phyloP scores from a whole-genome alignment of 2,888 invertebrate species.

The Blera fallax region DNA sequence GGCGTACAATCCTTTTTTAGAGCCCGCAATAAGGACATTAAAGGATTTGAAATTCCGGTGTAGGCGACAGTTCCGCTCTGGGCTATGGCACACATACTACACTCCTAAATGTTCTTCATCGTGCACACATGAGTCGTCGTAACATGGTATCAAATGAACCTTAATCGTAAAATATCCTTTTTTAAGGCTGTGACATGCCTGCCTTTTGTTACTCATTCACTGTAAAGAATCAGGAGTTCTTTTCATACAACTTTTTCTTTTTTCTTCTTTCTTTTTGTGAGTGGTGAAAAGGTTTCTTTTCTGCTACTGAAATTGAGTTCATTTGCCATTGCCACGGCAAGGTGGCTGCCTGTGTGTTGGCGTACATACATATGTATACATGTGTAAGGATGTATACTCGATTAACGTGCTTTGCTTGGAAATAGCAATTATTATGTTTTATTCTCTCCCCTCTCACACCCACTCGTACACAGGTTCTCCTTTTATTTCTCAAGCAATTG shows the following conservation, averaged over 20 bases:
- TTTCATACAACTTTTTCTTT: slow-evolving; percentile 42
- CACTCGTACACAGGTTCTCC: not conserved
- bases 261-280: slow-evolving; percentile 3
- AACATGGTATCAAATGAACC: slow-evolving; percentile 61
- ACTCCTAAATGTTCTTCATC: not conserved
- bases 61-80: slow-evolving; percentile 38
- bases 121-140: slow-evolving; percentile 43
- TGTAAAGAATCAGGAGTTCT: slow-evolving; percentile 60
- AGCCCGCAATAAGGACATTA: slow-evolving; percentile 56
- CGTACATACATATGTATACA: no score
- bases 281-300: slow-evolving; percentile 48
- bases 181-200: slow-evolving; percentile 57
- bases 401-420: slow-evolving; percentile 28
- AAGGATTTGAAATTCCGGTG: slow-evolving; percentile 61
- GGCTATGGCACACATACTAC: slow-evolving; percentile 27
- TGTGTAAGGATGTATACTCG: slow-evolving; percentile 6
- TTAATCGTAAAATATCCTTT: slow-evolving; percentile 61
- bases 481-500: slow-evolving; percentile 8
- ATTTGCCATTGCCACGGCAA: slow-evolving; percentile 33
- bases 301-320: slow-evolving; percentile 37
- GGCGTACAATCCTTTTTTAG: slow-evolving; percentile 51
- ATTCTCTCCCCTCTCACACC: not conserved
- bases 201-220: slow-evolving; percentile 62
- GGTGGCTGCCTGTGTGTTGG: not conserved
- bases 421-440: slow-evolving; percentile 57